phyloP scores from a whole-genome alignment of 2,888 invertebrate species.

The Ephialtes manifestator region DNA sequence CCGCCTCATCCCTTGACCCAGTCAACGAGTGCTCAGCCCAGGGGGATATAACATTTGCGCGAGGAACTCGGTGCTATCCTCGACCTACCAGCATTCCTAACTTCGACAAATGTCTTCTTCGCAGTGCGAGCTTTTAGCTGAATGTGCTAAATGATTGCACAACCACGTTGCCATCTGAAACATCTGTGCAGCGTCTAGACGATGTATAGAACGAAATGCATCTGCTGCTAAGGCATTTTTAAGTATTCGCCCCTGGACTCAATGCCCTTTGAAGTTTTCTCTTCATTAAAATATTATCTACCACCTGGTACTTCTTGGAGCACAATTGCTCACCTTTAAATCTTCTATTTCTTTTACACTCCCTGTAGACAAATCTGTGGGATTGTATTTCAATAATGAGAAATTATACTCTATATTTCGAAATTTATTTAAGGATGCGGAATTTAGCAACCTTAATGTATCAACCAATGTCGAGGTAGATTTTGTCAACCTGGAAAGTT shows the following conservation, averaged over 20 bases:
- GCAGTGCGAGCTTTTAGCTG: too few relatives aligned
- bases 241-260: not conserved
- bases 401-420: not conserved
- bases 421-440: not conserved
- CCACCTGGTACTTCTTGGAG: not conserved
- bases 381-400: not conserved
- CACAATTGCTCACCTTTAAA: not conserved
- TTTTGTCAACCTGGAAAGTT: too few relatives aligned
- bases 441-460: too few relatives aligned
- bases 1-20: constrained; percentile 65
- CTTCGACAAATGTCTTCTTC: not conserved
- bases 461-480: too few relatives aligned
- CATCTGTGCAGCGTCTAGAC: constrained; percentile 59
- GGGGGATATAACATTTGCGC: constrained; percentile 13
- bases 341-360: not conserved
- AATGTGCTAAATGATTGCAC: too few relatives aligned
- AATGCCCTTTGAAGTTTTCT: too few relatives aligned
- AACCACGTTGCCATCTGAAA: constrained; percentile 7
- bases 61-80: constrained; percentile 8
- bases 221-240: not conserved
- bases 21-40: constrained; percentile 43
- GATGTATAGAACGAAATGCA: constrained; percentile 18
- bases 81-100: not conserved
- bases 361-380: not conserved
- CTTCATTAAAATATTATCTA: not conserved